A percentile compares a stretch with the other conserved stretches of the same genome.
Conservation (phyloP, 1,140 invertebrate genomes). For the Drosophila fuyamai region DNA sequence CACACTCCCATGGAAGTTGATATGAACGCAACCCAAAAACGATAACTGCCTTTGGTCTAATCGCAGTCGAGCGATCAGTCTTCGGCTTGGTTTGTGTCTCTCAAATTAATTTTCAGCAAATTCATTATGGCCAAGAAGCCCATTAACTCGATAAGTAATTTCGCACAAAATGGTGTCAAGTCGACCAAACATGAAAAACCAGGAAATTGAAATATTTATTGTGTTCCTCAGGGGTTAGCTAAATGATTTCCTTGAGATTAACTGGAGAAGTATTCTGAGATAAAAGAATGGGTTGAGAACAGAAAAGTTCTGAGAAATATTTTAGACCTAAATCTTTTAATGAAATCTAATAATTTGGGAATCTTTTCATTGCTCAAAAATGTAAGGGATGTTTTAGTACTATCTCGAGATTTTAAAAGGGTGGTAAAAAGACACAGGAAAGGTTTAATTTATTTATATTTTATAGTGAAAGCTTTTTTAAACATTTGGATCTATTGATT, state of each 20-base stretch:
- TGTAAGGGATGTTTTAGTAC: not conserved
- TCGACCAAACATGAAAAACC: constrained; percentile 63
- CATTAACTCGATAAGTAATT: constrained; percentile 75
- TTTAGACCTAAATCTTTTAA: constrained; percentile 24
- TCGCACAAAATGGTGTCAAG: constrained; percentile 71
- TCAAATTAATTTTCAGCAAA: constrained; percentile 75
- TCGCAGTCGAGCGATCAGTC: constrained; percentile 50
- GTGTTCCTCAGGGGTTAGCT: constrained; percentile 28
- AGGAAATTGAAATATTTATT: constrained; percentile 77
- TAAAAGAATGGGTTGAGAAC: constrained; percentile 11
- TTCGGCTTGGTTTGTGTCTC: constrained; percentile 15
- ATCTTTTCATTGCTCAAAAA: not conserved
- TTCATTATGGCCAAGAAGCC: constrained; percentile 74
- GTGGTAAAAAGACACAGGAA: too few relatives aligned
- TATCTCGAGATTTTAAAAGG: too few relatives aligned
- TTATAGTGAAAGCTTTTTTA: too few relatives aligned
- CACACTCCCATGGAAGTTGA: constrained; percentile 52
- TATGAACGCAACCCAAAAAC: constrained; percentile 10
- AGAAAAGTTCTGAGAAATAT: not conserved
- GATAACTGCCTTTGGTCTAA: constrained; percentile 39
- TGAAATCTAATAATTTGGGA: constrained; percentile 12
- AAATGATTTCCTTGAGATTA: constrained; percentile 1
- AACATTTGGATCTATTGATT: too few relatives aligned
- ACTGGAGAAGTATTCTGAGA: not conserved
- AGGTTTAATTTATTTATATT: too few relatives aligned